Conservation (phyloP, 2,113 vertebrate genomes). For the Sapajus apella region DNA sequence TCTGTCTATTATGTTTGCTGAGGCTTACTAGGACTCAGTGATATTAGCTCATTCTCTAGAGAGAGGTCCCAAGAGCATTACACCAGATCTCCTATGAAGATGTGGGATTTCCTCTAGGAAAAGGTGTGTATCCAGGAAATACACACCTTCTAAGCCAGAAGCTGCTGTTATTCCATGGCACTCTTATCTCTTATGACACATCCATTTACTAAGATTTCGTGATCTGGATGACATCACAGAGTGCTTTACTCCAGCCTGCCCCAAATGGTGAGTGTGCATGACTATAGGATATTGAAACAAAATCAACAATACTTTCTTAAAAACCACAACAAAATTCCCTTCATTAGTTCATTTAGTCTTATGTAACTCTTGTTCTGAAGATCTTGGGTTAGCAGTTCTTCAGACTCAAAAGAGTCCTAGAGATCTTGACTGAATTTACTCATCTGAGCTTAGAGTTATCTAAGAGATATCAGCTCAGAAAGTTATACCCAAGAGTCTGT, state of each 20-base stretch:
- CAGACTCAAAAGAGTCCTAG: not conserved
- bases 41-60: not conserved
- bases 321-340: not conserved
- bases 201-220: not conserved
- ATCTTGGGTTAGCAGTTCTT: not conserved
- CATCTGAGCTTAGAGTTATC: not conserved
- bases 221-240: not conserved
- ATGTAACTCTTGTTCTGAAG: not conserved
- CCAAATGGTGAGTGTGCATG: not conserved
- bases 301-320: not conserved
- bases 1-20: not conserved
- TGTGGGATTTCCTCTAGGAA: not conserved
- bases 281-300: not conserved
- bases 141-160: not conserved
- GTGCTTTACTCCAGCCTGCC: not conserved
- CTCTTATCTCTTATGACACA: not conserved
- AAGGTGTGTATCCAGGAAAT: not conserved
- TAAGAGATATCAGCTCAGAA: not conserved
- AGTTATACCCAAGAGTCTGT: not conserved
- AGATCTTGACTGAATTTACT: not conserved
- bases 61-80: not conserved
- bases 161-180: not conserved
- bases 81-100: not conserved
- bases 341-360: not conserved
- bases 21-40: not conserved